phyloP scores from a whole-genome alignment of 1,140 invertebrate species.

The Lordiphosa stackelbergi region DNA sequence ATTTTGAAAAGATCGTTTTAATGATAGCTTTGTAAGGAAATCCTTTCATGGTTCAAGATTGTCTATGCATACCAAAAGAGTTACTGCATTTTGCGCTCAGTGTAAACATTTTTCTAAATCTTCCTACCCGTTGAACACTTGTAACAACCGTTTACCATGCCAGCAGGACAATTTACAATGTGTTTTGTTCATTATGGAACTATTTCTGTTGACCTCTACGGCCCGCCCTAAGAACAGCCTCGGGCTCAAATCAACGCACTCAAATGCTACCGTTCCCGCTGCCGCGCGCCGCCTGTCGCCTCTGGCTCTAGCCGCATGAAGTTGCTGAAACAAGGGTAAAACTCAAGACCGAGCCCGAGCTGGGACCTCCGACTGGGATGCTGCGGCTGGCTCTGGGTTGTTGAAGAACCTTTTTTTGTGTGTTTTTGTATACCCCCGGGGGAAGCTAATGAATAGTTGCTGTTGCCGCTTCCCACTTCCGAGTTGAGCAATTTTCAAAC shows the following conservation, averaged over 20 bases:
- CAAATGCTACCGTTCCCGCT: slow-evolving; percentile 30
- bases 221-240: slow-evolving; percentile 40
- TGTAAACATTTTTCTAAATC: slow-evolving; percentile 21
- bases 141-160: slow-evolving; percentile 59
- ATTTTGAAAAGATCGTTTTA: too few relatives aligned
- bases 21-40: too few relatives aligned
- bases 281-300: slow-evolving; percentile 47
- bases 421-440: slow-evolving; percentile 23
- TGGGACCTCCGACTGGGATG: slow-evolving; percentile 47
- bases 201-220: slow-evolving; percentile 64
- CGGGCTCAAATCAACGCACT: slow-evolving; percentile 59
- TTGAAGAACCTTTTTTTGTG: slow-evolving; percentile 39
- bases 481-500: slow-evolving; percentile 45
- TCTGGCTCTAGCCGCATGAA: slow-evolving; percentile 40
- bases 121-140: slow-evolving; percentile 40
- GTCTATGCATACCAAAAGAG: too few relatives aligned
- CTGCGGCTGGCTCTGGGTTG: slow-evolving; percentile 45
- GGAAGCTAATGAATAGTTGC: slow-evolving; percentile 70
- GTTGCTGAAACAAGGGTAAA: slow-evolving; percentile 54
- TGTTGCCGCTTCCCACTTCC: slow-evolving; percentile 30
- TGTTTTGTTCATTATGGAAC: slow-evolving; percentile 75
- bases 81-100: neutral
- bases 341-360: slow-evolving; percentile 9
- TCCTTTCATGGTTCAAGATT: too few relatives aligned
- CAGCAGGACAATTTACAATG: slow-evolving; percentile 71